These are phyloP conservation scores for Nymphalis urticae DNA, from an alignment of 2,888 invertebrate genomes.

Conservation along the genomic window DNA sequence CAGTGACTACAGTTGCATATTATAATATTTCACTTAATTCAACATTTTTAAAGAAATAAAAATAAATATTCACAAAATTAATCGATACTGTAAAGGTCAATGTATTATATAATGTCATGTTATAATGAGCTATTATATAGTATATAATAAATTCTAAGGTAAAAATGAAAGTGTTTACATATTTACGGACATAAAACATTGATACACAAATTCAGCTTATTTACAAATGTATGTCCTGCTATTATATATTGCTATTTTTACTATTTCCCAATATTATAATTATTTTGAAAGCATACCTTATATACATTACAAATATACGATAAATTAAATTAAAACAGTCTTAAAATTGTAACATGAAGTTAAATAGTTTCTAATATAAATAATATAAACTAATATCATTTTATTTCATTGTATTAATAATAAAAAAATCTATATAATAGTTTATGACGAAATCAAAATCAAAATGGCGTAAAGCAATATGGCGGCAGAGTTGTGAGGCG, in stretches of 20 bases:
- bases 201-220: constrained; percentile 2
- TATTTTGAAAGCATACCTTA: neutral
- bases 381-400: no score
- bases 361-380: neutral
- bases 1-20: neutral
- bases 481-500: constrained; percentile 69
- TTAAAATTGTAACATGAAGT: neutral
- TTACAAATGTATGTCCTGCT: neutral
- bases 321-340: neutral
- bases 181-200: constrained; percentile 5
- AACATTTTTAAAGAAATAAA: no score
- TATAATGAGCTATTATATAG: neutral
- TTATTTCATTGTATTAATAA: no score
- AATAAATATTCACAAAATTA: no score
- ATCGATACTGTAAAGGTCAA: neutral
- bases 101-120: neutral
- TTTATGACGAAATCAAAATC: constrained; percentile 53
- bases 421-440: neutral
- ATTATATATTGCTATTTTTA: neutral
- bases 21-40: no score
- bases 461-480: constrained; percentile 71
- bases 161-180: neutral
- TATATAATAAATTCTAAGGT: neutral
- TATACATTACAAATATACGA: neutral
- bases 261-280: neutral